Evolutionary conservation across 2,797 vertebrate species (phyloP), one percentile per base, ranked within the genome.

Genomic region (Centropyge bicolor): DNA sequence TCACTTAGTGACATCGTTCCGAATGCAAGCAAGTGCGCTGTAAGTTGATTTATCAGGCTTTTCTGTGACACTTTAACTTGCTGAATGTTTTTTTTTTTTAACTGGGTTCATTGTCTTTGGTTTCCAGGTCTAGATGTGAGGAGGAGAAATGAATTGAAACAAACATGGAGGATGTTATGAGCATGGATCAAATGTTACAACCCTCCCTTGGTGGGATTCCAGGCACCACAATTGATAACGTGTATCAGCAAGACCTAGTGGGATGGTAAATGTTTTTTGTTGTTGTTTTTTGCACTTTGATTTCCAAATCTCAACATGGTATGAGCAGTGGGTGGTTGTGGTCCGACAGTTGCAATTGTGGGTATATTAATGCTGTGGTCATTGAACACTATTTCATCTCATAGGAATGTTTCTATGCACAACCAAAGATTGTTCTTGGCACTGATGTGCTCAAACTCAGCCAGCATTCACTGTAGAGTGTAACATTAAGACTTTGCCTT

Each of bases 1-100:
- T 78, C 91, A 27, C 88, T 93, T 71, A 86, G 68, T 46, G 96
- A 96, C 69, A 81, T 96, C 5, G 66, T 93, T 82, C 91, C 92
- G 16, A 93, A 94, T n/a, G 84, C 91, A 0, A 93, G 90, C 84
- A 94, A 92, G 70, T 94, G 88, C 82, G 91, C 95, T 63, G 96
- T 96, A 89, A 95, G 96, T 96, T 31, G 0, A 65, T 43, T 41
- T 48, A 5, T 41, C 10, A 38, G 0, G 1, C 11, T 57, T 67
- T 49, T 72, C 8, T 64, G 3, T 22, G 9, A 36, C 9, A 48
- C 5, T 41, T 49, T 64, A 45, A 86, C 88, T 94, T 89, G 0
- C 16, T 40, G 43, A 87, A 86, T 60, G 92, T 92, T 0, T 94
- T 93, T 84, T 31, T 95, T 68, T 93, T 0, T 92, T 94, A 74